Evolutionary conservation across 2,113 vertebrate genomes (phyloP).

Genomic region (Seriola quinqueradiata): DNA sequence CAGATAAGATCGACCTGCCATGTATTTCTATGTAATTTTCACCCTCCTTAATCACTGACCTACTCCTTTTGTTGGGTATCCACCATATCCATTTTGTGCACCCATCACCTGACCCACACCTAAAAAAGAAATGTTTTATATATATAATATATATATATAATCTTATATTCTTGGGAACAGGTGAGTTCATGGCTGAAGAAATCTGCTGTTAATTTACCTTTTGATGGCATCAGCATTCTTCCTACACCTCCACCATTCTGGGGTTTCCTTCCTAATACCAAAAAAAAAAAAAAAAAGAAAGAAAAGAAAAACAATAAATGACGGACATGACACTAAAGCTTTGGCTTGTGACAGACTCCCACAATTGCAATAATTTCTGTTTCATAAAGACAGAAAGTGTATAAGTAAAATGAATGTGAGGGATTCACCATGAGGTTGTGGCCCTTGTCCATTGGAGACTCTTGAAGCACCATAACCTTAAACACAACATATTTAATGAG

Average conservation of each 20-base stretch:
- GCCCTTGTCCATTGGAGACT: slow-evolving; percentile 57
- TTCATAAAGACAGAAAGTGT: neutral
- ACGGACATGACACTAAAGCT: neutral
- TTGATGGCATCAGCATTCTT: slow-evolving; percentile 66
- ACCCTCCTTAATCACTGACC: slow-evolving; percentile 48
- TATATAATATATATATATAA: too few relatives aligned
- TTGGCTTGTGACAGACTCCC: neutral
- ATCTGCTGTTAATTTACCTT: slow-evolving; percentile 51
- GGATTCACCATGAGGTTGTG: slow-evolving; percentile 60
- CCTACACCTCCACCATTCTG: slow-evolving; percentile 53
- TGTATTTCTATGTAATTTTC: neutral
- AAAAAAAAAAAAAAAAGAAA: slow-evolving; percentile 25
- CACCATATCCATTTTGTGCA: slow-evolving; percentile 51
- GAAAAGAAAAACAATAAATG: slow-evolving; percentile 24
- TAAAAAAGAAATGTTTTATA: slow-evolving; percentile 22
- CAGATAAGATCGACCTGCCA: neutral
- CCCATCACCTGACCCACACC: slow-evolving; percentile 65
- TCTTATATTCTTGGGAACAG: neutral
- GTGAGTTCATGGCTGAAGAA: neutral
- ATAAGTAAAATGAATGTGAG: neutral
- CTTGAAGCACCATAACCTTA: slow-evolving; percentile 66
- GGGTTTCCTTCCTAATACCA: slow-evolving; percentile 55
- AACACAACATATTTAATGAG: slow-evolving; percentile 12
- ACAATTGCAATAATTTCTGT: neutral
- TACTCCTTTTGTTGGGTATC: slow-evolving; percentile 66